Conservation (phyloP, 2,797 vertebrate genomes). For the Psittacula derbiana region DNA sequence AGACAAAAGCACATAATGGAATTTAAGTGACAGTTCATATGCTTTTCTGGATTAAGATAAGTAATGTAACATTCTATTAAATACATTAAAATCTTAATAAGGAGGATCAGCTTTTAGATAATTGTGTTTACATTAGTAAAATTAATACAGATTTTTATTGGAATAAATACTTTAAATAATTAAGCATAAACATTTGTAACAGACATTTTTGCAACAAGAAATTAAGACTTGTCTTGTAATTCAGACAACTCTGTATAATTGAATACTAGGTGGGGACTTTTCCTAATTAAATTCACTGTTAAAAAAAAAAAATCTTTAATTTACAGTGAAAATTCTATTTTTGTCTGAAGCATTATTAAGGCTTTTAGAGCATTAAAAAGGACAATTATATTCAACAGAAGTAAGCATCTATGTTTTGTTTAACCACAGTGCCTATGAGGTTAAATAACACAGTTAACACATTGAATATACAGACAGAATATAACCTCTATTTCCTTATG, state of each 20-base stretch:
- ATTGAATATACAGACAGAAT: background rate
- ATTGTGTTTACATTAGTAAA: background rate
- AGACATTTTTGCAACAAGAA: background rate
- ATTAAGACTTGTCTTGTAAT: background rate
- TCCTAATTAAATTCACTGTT: background rate
- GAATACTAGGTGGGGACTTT: background rate
- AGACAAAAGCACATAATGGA: conserved; percentile 8
- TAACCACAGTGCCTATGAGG: background rate
- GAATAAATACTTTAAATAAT: background rate
- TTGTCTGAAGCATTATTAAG: background rate
- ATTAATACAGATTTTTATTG: background rate
- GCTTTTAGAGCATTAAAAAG: background rate
- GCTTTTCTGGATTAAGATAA: background rate
- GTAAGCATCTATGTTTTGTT: background rate
- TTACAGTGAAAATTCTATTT: background rate
- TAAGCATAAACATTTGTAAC: background rate
- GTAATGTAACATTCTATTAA: background rate
- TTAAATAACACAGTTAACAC: background rate
- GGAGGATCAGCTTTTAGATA: background rate
- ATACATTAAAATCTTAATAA: background rate
- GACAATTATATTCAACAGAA: background rate
- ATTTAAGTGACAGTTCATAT: background rate
- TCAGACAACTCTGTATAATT: background rate
- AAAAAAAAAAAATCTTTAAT: background rate
- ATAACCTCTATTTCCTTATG: background rate